phyloP scores from a whole-genome alignment of 2,113 vertebrate species.

The Brachypteracias leptosomus region DNA sequence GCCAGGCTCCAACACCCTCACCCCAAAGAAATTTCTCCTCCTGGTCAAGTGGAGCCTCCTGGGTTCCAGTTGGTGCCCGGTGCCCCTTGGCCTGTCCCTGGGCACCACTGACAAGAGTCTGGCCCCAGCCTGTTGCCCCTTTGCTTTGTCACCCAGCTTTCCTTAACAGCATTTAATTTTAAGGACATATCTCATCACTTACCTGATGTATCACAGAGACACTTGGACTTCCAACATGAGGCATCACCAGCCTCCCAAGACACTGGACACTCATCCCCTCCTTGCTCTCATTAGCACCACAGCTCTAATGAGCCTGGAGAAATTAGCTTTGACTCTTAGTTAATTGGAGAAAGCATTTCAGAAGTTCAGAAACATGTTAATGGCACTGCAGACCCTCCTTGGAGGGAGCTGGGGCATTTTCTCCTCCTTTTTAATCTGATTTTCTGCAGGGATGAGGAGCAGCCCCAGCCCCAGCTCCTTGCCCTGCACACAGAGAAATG shows the following conservation, averaged over 20 bases:
- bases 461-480: background rate
- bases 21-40: too few species aligned
- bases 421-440: background rate
- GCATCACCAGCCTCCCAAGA: background rate
- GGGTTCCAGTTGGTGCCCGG: too few species aligned
- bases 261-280: background rate
- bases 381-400: background rate
- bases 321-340: background rate
- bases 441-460: background rate
- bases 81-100: too few species aligned
- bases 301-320: background rate
- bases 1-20: too few species aligned
- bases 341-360: background rate
- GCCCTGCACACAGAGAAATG: fast-evolving
- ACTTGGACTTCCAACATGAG: background rate
- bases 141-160: background rate
- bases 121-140: too few species aligned
- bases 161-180: background rate
- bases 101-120: too few species aligned
- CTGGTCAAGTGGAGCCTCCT: too few species aligned
- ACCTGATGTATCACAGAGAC: fast-evolving
- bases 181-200: background rate
- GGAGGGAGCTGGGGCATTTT: background rate
- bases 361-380: background rate
- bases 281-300: background rate